Evolutionary conservation across 2,797 vertebrate genomes (phyloP).

Genomic region (Mycteria americana): DNA sequence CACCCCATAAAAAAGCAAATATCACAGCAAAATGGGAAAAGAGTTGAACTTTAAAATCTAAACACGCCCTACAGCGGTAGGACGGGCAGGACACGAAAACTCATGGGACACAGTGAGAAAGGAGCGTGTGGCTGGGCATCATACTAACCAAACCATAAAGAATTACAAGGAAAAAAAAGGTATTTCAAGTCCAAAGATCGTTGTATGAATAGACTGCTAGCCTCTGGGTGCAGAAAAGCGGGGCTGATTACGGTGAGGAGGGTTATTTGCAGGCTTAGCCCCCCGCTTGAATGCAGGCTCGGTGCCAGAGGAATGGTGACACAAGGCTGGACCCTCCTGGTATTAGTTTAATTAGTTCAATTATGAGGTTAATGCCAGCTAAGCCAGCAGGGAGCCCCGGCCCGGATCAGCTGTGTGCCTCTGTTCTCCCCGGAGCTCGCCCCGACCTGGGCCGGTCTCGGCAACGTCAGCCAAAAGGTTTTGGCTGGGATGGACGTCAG

Average conservation of each 20-base stretch:
- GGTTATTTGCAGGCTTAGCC: not conserved
- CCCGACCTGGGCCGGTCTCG: rapidly evolving
- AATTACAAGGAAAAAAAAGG: not conserved
- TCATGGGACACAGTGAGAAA: rapidly evolving
- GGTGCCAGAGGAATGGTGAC: not conserved
- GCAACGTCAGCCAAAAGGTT: rapidly evolving
- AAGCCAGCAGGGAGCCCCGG: not conserved
- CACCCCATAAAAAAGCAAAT: not conserved
- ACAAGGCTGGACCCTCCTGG: not conserved
- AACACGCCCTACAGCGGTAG: rapidly evolving
- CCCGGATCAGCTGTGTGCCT: rapidly evolving
- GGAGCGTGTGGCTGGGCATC: not conserved
- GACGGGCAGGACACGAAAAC: rapidly evolving
- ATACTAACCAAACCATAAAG: not conserved
- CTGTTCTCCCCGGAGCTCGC: rapidly evolving
- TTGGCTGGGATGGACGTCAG: not conserved
- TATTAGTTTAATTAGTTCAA: not conserved
- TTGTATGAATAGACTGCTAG: not conserved
- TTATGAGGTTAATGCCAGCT: not conserved
- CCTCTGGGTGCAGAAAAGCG: rapidly evolving
- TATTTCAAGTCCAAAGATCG: not conserved
- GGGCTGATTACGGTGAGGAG: not conserved
- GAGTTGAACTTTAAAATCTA: not conserved
- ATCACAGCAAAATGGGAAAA: not conserved
- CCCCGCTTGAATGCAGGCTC: not conserved